A percentile compares a stretch with the other conserved stretches of the same genome.
Conservation (phyloP, 2,888 invertebrate species). For the Elegia similella region DNA sequence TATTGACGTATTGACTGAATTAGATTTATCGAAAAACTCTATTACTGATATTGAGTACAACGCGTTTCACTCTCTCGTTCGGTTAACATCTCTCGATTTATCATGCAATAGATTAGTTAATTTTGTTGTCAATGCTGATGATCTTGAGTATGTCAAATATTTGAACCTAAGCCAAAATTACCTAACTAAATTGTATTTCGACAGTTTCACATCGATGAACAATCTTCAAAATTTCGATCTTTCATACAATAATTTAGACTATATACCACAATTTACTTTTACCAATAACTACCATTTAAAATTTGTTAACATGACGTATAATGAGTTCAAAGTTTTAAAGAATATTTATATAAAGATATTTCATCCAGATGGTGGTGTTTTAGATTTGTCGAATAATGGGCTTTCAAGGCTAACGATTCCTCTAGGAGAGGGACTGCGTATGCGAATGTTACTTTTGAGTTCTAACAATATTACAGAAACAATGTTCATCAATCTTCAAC, state of each 20-base stretch:
- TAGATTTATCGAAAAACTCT: conserved; percentile 62
- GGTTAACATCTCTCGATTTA: conserved; percentile 53
- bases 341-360: conserved; percentile 54
- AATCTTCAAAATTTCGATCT: conserved; percentile 66
- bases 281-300: conserved; percentile 50
- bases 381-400: conserved; percentile 65
- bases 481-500: conserved; percentile 43
- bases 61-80: conserved; percentile 57
- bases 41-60: conserved; percentile 57
- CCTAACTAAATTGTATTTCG: conserved; percentile 46
- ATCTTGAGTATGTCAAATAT: conserved; percentile 49
- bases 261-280: conserved; percentile 55
- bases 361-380: conserved; percentile 56
- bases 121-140: conserved; percentile 53
- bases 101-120: conserved; percentile 53
- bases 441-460: conserved; percentile 47
- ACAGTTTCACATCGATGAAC: conserved; percentile 57
- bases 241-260: conserved; percentile 54
- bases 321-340: conserved; percentile 46
- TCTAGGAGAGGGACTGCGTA: conserved; percentile 47
- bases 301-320: conserved; percentile 58
- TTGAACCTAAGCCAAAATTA: conserved; percentile 62
- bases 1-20: conserved; percentile 49
- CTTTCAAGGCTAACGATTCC: conserved; percentile 50
- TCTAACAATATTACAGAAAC: conserved; percentile 59